Base-by-base conservation (phyloP, 2,888 invertebrate species). In the Ptychoptera albimana region DNA sequence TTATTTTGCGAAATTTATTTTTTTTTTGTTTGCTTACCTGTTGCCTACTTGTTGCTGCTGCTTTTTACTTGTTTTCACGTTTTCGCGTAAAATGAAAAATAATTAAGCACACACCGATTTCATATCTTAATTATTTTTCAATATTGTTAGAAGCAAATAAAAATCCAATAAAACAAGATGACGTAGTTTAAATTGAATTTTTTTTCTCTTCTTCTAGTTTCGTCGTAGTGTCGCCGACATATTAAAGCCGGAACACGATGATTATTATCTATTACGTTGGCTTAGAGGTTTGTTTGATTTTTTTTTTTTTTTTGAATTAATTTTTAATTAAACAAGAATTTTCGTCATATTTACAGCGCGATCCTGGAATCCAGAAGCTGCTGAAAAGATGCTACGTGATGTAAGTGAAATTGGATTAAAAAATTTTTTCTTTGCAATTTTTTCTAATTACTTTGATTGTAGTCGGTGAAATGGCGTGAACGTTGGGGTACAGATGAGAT, bases 341-440 rank as follows among this genome's bases (percentile, higher is more conserved):
- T n/a, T n/a, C 14, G 2, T 41, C 13, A 32, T 11, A 50, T 54
- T 76, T 74, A 48, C 69, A 88, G 92, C 92, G 2, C 72, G 92
- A 57, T 82, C 82, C 64, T 92, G 87, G 79, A 80, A 91, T 58
- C 59, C 80, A 1, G 79, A 75, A 43, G 87, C 84, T n/a, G 86
- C 92, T 0, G 92, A 92, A 62, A 84, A 85, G 67, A 92, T 92
- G 92, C 67, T 92, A 2, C 70, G 87, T 68, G 80, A 83, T 57
- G 91, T 91, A 69, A 77, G 79, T n/a, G n/a, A n/a, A n/a, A n/a
- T n/a, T n/a, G 51, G 35, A 45, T 38, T 23, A 32, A 37, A 14
- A 39, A 39, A 10, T 46, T 31, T 16, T n/a, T 29, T 38, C 15
- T 3, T 8, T n/a, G 29, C 14, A 10, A 10, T 12, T 11, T 37